Base-by-base conservation (phyloP, 2,888 invertebrate genomes). In the Lithophane socia region DNA sequence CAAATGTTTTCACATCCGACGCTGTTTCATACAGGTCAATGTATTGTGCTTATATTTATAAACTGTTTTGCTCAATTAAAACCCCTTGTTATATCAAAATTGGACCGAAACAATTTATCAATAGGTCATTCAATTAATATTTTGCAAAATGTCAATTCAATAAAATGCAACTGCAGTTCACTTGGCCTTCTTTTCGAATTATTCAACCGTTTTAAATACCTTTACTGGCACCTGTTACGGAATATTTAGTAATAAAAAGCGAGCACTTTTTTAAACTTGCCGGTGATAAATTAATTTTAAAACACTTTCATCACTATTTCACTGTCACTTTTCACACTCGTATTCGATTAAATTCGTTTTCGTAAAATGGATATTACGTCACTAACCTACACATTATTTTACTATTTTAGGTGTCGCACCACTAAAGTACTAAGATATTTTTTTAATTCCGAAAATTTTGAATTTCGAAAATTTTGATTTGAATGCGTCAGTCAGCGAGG, bases 1-100 rank as follows among this genome's bases (percentile, higher is more conserved):
- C 89, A 89, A 93, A 94, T 93, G 90, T 90, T 93, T 92, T 92
- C 87, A 91, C 92, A 91, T 91, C 81, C 71, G 84, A 88, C 90
- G 88, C 86, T 79, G 83, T 88, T 87, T 85, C 88, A 82, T 88
- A 70, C 92, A 91, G 95, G 95, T 95, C 94, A 94, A 92, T 89
- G 95, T 84, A 93, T 95, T 93, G 91, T 90, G 89, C 86, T 90
- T 83, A 87, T 89, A 87, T 90, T 90, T 92, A 92, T 91, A 92
- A 88, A 90, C 88, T 72, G 75, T 85, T 80, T 84, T 78, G 65
- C 70, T 74, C 79, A 85, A 88, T 87, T 83, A 83, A 72, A 68
- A 75, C 69, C 54, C 37, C 68, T 72, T 71, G 73, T 76, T 77
- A 60, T 24, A 54, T 65, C 44, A 64, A 71, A 79, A 82, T 79